Base-by-base conservation (phyloP, 2,888 invertebrate species). In the Disparrhopalites patrizii region DNA sequence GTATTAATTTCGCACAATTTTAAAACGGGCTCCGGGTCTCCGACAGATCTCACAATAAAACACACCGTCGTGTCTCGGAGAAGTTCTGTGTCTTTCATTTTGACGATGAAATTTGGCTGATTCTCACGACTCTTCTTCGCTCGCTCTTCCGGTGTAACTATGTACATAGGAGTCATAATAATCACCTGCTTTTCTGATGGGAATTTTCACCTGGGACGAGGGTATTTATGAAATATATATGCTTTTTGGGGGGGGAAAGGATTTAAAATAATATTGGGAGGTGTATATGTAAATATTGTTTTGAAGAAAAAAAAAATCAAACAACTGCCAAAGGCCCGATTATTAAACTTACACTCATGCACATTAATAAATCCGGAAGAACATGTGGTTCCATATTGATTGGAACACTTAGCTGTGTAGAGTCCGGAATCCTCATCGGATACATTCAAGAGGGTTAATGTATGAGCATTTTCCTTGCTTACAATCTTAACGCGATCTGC, bases 351-450 rank as follows among this genome's bases (percentile, higher is more conserved):
- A 93, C 93, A 82, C 83, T 90, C 86, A 77, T 90, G 88, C 73
- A 94, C 92, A 72, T 90, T 85, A 76, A 94, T 85, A 80, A 91
- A 91, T 68, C 93, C 91, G 43, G 93, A 91, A 79, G 92, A 91
- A 68, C 89, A 87, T 51, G 90, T 83, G 2, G 78, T 78, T 76
- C 88, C 89, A 66, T 86, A 85, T 28, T 83, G 82, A 77, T 93
- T 92, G 66, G 88, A 87, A 23, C 94, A 94, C 70, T 91, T 86
- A 52, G 93, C 92, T 0, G 92, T 91, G 79, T 97, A 97, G 50
- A 91, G 85, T 56, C 93, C 95, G n/a, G 87, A 85, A 80, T 96
- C 96, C 30, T 84, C 85, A 75, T 88, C 82, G 27, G 80, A 78
- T 76, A 89, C 89, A 78, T 91, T 89, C 76, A 86, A 85, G 71